Evolutionary conservation across 2,888 invertebrate genomes (phyloP).

Genomic region (Pelosia muscerda): DNA sequence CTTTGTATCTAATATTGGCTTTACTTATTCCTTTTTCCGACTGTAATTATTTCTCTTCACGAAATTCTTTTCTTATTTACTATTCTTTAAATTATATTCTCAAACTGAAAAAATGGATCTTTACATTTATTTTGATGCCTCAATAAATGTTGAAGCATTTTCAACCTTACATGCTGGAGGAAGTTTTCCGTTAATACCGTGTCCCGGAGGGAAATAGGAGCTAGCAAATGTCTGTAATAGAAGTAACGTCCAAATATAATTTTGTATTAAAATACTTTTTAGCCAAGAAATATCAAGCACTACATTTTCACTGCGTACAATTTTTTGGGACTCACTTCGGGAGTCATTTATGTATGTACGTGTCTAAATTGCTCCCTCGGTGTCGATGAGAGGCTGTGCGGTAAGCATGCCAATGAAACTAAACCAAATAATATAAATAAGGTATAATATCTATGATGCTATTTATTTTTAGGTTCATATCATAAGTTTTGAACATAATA

Average conservation of each 20-base stretch:
- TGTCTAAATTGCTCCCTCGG: background rate
- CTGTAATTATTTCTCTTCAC: background rate
- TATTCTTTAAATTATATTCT: background rate
- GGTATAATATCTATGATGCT: background rate
- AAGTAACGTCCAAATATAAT: no score
- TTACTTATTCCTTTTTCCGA: background rate
- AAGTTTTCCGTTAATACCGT: background rate
- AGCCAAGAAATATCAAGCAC: background rate
- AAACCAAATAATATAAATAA: background rate
- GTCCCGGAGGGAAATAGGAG: no score
- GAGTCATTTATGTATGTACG: background rate
- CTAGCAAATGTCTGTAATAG: no score
- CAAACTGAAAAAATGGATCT: background rate
- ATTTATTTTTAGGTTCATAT: background rate
- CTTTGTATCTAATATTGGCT: background rate
- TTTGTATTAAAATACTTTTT: background rate
- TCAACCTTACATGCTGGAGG: background rate
- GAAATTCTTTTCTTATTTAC: background rate
- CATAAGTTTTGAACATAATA: no score
- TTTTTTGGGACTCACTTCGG: background rate
- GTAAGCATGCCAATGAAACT: conserved; percentile 3
- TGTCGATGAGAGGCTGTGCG: background rate
- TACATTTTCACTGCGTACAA: background rate
- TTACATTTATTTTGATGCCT: background rate
- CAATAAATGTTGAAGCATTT: background rate